Evolutionary conservation across 1,140 invertebrate species (phyloP), one percentile per base, ranked within the genome.

Genomic region (Drosophila sturtevanti): DNA sequence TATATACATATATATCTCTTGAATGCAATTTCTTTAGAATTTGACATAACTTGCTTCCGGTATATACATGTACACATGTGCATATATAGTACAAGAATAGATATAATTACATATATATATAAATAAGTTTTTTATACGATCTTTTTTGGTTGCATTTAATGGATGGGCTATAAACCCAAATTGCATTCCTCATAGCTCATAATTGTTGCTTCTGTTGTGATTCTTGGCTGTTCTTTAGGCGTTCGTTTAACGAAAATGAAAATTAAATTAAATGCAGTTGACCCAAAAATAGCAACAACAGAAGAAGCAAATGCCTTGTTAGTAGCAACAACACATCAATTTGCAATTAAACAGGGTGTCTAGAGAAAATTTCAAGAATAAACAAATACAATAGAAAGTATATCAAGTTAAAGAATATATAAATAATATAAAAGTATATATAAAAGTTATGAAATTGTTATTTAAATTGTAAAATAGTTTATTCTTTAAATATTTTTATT

Each of bases 221-320:
- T 59, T 81, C 63, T 63, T 78, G 66, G 77, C 63, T 65, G 68
- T 61, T 48, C 52, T 31, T 31, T 58, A 59, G 58, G 72, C 72
- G 41, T 62, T 54, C 65, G 69, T 86, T 86, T 69, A 81, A 87
- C 79, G 60, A 81, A 75, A 87, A 78, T 62, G 78, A 87, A 87
- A 87, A 67, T 68, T 71, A 81, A 86, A 87, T 87, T 79, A 81
- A 87, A 87, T 79, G 79, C 84, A 87, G 75, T 79, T 86, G 82
- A 89, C 82, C 82, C 66, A 89, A 82, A 86, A 87, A 79, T 79
- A 79, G 68, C 64, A 66, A 48, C 16, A 48, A 48, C 16, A 48
- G 9, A 16, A 21, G 21, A 16, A 18, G 9, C 72, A 54, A 65
- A 76, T 64, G 65, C 65, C 27, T 22, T 22, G 24, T 41, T 44